phyloP scores from a whole-genome alignment of 2,797 vertebrate genomes.

The Oryzias dopingdopingensis region DNA sequence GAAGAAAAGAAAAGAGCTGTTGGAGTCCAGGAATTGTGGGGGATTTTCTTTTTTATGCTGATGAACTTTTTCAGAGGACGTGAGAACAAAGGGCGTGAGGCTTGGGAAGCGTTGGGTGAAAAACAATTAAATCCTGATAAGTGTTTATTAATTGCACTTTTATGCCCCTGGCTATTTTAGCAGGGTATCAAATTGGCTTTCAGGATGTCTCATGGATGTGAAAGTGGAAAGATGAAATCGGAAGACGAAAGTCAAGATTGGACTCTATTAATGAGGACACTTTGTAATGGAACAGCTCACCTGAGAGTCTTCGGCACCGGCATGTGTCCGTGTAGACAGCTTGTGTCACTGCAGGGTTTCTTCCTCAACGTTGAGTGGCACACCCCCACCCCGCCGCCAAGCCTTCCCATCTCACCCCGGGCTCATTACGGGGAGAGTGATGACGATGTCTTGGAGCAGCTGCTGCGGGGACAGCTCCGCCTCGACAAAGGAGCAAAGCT shows the following conservation, averaged over 20 bases:
- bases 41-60: conserved; percentile 48
- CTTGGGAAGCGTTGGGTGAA: conserved; percentile 5
- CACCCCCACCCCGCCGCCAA: conserved; percentile 42
- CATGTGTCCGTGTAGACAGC: conserved; percentile 55
- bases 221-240: not conserved
- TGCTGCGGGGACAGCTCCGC: conserved; percentile 54
- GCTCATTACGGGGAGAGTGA: conserved; percentile 72
- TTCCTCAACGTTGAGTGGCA: conserved; percentile 43
- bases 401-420: conserved; percentile 54
- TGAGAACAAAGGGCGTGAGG: no score
- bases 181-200: not conserved
- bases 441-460: conserved; percentile 69
- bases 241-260: conserved; percentile 18
- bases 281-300: conserved; percentile 42
- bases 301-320: conserved; percentile 44
- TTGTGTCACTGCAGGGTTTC: conserved; percentile 68
- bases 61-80: conserved; percentile 29
- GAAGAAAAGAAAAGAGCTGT: conserved; percentile 24
- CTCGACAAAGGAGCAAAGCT: conserved; percentile 42
- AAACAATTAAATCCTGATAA: conserved; percentile 35
- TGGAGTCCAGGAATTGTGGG: conserved; percentile 28
- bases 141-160: conserved; percentile 33
- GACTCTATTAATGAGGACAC: conserved; percentile 43
- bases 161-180: conserved; percentile 11
- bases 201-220: not conserved